Evolutionary conservation across 2,113 vertebrate species (phyloP).

Genomic region (Entelurus aequoreus): DNA sequence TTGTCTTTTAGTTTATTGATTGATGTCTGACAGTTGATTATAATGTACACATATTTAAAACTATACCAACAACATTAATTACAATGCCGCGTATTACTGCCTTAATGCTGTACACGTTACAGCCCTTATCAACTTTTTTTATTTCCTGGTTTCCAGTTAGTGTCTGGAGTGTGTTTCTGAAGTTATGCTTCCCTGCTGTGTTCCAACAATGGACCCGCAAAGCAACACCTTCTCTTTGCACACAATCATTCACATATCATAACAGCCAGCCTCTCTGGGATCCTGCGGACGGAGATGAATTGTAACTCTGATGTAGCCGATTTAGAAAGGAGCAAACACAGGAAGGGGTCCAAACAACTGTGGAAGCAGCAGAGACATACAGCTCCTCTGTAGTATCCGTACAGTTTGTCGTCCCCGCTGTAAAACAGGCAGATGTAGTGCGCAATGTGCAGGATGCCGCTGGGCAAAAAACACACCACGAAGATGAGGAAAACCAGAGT

Average conservation of each 20-base stretch:
- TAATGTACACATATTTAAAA: too few species aligned
- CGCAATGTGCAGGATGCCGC: slow-evolving; percentile 76
- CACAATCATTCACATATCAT: slow-evolving; percentile 27
- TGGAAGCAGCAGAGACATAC: slow-evolving; percentile 88
- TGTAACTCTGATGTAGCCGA: slow-evolving; percentile 49
- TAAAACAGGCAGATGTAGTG: slow-evolving; percentile 78
- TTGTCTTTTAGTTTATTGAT: too few species aligned
- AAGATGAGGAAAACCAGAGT: slow-evolving; percentile 84
- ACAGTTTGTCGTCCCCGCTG: slow-evolving; percentile 69
- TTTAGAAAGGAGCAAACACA: slow-evolving; percentile 82
- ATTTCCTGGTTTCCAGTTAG: slow-evolving; percentile 1
- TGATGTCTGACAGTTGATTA: too few species aligned
- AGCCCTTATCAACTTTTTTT: neutral
- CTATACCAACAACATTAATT: too few species aligned
- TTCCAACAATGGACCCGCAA: slow-evolving; percentile 13
- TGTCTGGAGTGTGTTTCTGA: neutral
- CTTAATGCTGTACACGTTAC: neutral
- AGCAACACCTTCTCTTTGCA: neutral
- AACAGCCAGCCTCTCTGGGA: slow-evolving; percentile 23
- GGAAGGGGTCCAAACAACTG: slow-evolving; percentile 88
- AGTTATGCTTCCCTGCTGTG: slow-evolving; percentile 19
- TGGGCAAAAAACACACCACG: slow-evolving; percentile 82
- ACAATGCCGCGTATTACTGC: neutral
- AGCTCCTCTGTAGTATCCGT: slow-evolving; percentile 78
- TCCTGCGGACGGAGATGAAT: slow-evolving; percentile 46